phyloP scores from a whole-genome alignment of 1,140 invertebrate genomes.

The Caenorhabditis brenneri region DNA sequence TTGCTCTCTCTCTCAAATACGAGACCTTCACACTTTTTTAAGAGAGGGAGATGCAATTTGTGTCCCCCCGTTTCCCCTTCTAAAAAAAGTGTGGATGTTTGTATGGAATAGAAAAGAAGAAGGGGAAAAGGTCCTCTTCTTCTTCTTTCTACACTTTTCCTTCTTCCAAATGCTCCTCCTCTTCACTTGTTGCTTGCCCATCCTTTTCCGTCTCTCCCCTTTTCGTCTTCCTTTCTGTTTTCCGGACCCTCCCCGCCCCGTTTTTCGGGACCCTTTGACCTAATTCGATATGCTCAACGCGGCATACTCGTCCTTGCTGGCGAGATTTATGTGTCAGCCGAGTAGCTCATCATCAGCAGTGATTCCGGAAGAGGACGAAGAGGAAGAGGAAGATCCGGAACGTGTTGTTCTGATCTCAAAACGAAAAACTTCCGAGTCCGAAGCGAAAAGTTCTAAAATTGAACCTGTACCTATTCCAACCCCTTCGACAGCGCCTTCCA shows the following conservation, averaged over 20 bases:
- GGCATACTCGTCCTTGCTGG: conserved; percentile 22
- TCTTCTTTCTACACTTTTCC: neutral
- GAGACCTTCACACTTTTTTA: neutral
- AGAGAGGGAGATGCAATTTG: conserved; percentile 35
- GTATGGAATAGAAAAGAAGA: neutral
- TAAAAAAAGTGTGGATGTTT: neutral
- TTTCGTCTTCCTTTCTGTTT: neutral
- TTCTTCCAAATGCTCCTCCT: neutral
- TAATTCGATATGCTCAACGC: conserved; percentile 37
- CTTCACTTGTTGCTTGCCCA: neutral
- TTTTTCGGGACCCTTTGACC: neutral
- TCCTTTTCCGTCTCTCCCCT: neutral
- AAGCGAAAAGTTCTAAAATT: neutral
- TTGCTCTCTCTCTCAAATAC: neutral
- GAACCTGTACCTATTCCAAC: neutral
- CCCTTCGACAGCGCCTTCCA: neutral
- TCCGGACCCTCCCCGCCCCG: neutral
- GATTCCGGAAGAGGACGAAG: conserved; percentile 15
- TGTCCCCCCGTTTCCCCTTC: neutral
- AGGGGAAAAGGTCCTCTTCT: neutral
- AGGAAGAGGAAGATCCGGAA: neutral
- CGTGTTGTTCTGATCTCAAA: neutral
- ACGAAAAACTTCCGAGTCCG: neutral
- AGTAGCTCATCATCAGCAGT: neutral
- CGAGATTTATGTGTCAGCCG: conserved; percentile 21